Base-by-base conservation (phyloP, 2,888 invertebrate species). In the Lampropteryx suffumata region DNA sequence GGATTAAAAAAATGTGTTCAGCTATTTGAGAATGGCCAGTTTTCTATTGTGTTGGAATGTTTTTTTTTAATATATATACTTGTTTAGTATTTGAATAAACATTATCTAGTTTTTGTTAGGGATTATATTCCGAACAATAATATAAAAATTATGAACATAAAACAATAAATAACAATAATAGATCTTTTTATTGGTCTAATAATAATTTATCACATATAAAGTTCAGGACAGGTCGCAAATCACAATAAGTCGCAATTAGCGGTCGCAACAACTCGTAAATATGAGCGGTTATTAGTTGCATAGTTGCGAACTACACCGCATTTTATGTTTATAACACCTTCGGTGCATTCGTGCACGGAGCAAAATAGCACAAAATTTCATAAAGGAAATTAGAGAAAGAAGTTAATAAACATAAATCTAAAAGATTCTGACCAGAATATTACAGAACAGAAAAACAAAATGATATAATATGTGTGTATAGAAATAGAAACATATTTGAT, bases 181-280 rank as follows among this genome's bases (percentile, higher is more conserved):
- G 3, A 41, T 39, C 29, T 28, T 40, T 13, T 29, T 27, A 45
- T 44, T 51, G 5, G 5, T 21, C 27, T 47, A 26, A 33, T 42
- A 42, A 49, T 40, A 49, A 53, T 45, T 36, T 49, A 53, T 36
- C 36, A 53, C 13, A 33, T 41, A 52, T 55, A 55, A 82, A 82
- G 69, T 82, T 79, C 61, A 69, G 76, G 73, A 73, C 74, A 71
- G 71, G 59, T 73, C 71, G 83, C 86, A 86, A 85, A 86, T 86
- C 86, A 86, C 79, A 74, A 75, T 82, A 83, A 83, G 73, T 77
- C 74, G 84, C 84, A 86, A 87, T 86, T 86, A 86, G 66, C 61
- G 70, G 71, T 67, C 65, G 68, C 56, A 62, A 67, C 61, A 48
- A 67, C 59, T 67, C 82, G 75, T 85, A 83, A 84, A 85, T 84